phyloP scores from a whole-genome alignment of 2,888 invertebrate species.

The Meganola albula region DNA sequence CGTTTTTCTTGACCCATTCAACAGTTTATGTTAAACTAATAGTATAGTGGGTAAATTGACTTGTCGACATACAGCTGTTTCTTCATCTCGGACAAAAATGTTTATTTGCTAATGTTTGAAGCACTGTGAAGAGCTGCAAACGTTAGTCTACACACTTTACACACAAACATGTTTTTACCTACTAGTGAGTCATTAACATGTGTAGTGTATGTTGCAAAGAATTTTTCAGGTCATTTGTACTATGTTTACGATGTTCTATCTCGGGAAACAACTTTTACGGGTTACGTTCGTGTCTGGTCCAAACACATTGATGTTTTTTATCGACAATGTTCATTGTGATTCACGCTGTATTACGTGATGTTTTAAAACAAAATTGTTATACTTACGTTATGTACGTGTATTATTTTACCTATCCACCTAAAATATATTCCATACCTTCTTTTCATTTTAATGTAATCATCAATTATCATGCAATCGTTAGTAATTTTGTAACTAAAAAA shows the following conservation, averaged over 20 bases:
- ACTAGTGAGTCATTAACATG: background rate
- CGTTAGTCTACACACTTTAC: slow-evolving; percentile 11
- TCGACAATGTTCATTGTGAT: slow-evolving; percentile 1
- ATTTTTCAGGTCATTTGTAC: slow-evolving; percentile 13
- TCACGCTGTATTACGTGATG: too few relatives aligned
- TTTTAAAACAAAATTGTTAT: too few relatives aligned
- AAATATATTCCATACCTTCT: too few relatives aligned
- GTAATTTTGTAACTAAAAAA: too few relatives aligned
- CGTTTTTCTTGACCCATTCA: slow-evolving; percentile 41
- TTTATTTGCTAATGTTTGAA: slow-evolving; percentile 20
- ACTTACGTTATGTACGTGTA: too few relatives aligned
- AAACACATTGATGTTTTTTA: slow-evolving; percentile 3
- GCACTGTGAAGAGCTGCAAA: slow-evolving; percentile 7
- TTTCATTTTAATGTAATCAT: too few relatives aligned
- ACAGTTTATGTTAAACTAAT: slow-evolving; percentile 27
- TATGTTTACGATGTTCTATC: slow-evolving; percentile 19
- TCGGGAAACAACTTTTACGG: slow-evolving; percentile 6
- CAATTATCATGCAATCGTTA: too few relatives aligned
- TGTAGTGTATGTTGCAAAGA: background rate
- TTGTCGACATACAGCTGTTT: slow-evolving; percentile 31
- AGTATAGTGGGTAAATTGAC: slow-evolving; percentile 34
- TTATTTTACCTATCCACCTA: too few relatives aligned
- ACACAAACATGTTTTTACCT: background rate
- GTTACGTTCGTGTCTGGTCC: slow-evolving; percentile 3
- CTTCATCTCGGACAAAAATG: slow-evolving; percentile 25